phyloP scores from a whole-genome alignment of 2,888 invertebrate species.

The Vandiemenella viatica region DNA sequence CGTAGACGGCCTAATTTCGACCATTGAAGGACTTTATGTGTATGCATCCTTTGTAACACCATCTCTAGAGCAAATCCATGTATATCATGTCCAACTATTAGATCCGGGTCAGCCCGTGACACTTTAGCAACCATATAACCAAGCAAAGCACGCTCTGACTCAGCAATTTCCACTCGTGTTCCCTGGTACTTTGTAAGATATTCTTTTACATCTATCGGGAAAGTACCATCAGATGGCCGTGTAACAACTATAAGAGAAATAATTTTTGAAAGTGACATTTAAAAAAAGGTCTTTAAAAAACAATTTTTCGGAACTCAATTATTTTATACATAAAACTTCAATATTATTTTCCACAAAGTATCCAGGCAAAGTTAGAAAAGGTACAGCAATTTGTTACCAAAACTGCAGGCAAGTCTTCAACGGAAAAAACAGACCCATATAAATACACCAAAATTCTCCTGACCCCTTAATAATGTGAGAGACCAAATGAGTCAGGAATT shows the following conservation, averaged over 20 bases:
- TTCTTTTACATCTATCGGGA: constrained; percentile 73
- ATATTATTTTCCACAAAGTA: too few relatives aligned
- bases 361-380: too few relatives aligned
- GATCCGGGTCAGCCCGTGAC: constrained; percentile 79
- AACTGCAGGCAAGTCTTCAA: too few relatives aligned
- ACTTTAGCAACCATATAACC: constrained; percentile 76
- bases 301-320: too few relatives aligned
- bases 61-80: constrained; percentile 80
- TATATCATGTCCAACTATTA: constrained; percentile 87
- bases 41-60: constrained; percentile 67
- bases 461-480: too few relatives aligned
- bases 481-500: too few relatives aligned
- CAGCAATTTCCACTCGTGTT: constrained; percentile 61
- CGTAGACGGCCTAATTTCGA: constrained; percentile 62
- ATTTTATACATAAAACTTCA: too few relatives aligned
- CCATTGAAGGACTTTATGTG: constrained; percentile 65
- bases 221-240: constrained; percentile 58
- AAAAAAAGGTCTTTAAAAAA: too few relatives aligned
- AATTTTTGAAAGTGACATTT: too few relatives aligned
- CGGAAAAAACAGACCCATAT: too few relatives aligned
- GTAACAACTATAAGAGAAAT: constrained; percentile 52
- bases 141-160: constrained; percentile 73
- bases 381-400: too few relatives aligned
- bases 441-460: too few relatives aligned
- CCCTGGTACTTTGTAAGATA: constrained; percentile 45